These are phyloP conservation scores for Drepanosiphum platanoidis DNA, from an alignment of 2,888 invertebrate genomes.

Conservation along the genomic window DNA sequence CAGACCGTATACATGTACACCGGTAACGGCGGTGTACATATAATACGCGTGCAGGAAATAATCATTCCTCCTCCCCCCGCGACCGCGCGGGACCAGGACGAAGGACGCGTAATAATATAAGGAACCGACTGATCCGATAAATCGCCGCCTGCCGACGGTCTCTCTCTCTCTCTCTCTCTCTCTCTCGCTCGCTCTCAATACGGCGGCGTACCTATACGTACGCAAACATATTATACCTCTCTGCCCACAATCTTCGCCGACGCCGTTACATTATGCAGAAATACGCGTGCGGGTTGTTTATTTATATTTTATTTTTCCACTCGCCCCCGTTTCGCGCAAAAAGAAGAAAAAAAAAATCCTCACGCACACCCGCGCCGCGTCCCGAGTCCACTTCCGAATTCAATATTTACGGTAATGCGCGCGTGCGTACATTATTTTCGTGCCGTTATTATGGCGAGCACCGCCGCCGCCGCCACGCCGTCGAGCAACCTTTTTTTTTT, in stretches of 20 bases:
- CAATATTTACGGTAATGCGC: slow-evolving; percentile 50
- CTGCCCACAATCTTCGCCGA: neutral
- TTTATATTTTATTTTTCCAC: slow-evolving; percentile 17
- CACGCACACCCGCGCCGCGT: neutral
- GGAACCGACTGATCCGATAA: slow-evolving; percentile 42
- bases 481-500: slow-evolving; percentile 28
- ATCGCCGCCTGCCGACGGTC: slow-evolving; percentile 27
- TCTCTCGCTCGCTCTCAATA: neutral
- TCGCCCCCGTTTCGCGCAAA: neutral
- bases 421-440: slow-evolving; percentile 16
- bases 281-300: slow-evolving; percentile 22
- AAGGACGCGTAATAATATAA: slow-evolving; percentile 24
- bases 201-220: neutral
- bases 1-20: too few species aligned
- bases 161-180: neutral
- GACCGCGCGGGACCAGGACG: neutral
- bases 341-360: slow-evolving; percentile 27
- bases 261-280: slow-evolving; percentile 41
- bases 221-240: neutral
- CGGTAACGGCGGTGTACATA: neutral
- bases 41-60: too few species aligned
- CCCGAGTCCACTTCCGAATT: slow-evolving; percentile 47
- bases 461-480: neutral
- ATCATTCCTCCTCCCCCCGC: slow-evolving; percentile 6
- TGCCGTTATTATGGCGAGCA: slow-evolving; percentile 24